Percentiles rank a stretch among this genome's conserved stretches.
phyloP scores from a whole-genome alignment of 1,140 invertebrate genomes.

The Plectrocnemia conspersa region DNA sequence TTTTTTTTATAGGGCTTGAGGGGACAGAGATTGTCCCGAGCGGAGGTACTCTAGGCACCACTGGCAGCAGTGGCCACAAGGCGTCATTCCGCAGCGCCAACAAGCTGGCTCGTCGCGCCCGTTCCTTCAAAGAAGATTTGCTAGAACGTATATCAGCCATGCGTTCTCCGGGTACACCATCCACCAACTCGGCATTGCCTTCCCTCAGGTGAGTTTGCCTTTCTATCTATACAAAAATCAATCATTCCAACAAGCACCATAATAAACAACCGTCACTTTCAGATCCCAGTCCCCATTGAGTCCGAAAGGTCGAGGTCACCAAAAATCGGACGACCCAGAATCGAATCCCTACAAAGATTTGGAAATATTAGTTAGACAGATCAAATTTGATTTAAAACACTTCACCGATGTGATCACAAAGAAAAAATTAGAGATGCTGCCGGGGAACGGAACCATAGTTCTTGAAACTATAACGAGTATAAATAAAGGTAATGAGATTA shows the following conservation, averaged over 20 bases:
- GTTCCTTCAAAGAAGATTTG: conserved; percentile 88
- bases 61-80: conserved; percentile 50
- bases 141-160: conserved; percentile 83
- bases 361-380: conserved; percentile 62
- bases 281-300: conserved; percentile 58
- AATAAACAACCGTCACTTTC: conserved; percentile 27
- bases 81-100: conserved; percentile 65
- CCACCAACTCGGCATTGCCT: conserved; percentile 36
- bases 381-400: conserved; percentile 75
- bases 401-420: conserved; percentile 88
- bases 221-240: background rate
- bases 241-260: too few relatives aligned
- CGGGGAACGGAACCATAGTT: conserved; percentile 86
- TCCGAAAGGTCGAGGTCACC: conserved; percentile 53
- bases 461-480: conserved; percentile 87
- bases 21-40: conserved; percentile 12
- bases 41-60: too few relatives aligned
- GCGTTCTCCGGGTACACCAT: conserved; percentile 52
- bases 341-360: conserved; percentile 56
- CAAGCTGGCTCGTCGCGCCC: conserved; percentile 75
- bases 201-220: conserved; percentile 11
- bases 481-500: conserved; percentile 58
- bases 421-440: conserved; percentile 86
- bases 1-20: conserved; percentile 32
- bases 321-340: conserved; percentile 53